A percentile compares a stretch with the other conserved stretches of the same genome.
These are phyloP conservation scores for Netelia fuscicornis DNA, from an alignment of 2,888 invertebrate species.

Conservation along the genomic window DNA sequence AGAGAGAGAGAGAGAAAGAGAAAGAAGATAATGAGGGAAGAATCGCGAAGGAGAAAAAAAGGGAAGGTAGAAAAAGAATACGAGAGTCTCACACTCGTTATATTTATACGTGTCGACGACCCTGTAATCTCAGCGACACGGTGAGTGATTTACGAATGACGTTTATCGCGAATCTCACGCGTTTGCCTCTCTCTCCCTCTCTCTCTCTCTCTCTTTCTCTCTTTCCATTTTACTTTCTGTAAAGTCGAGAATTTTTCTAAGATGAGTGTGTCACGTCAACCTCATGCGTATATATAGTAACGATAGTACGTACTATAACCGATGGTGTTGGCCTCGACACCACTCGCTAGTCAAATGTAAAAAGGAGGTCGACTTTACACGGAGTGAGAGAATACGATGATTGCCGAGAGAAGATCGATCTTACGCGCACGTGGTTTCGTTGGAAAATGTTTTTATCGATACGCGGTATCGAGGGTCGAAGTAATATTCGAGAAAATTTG, in stretches of 20 bases:
- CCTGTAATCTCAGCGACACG: slow-evolving; percentile 67
- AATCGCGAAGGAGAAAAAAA: slow-evolving; percentile 36
- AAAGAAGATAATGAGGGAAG: slow-evolving; percentile 32
- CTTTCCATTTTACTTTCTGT: slow-evolving; percentile 18
- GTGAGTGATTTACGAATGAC: slow-evolving; percentile 69
- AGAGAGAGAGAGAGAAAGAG: not conserved
- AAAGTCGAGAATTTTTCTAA: slow-evolving; percentile 53
- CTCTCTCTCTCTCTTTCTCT: slow-evolving; percentile 10
- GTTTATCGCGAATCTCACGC: slow-evolving; percentile 68
- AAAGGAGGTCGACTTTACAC: slow-evolving; percentile 53
- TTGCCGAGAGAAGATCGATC: slow-evolving; percentile 8
- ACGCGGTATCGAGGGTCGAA: too few relatives aligned
- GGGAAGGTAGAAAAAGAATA: slow-evolving; percentile 30
- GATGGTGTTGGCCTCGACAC: slow-evolving; percentile 57
- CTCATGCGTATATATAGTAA: slow-evolving; percentile 2
- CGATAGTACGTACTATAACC: slow-evolving; percentile 15
- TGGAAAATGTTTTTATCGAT: too few relatives aligned
- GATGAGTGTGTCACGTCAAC: slow-evolving; percentile 56
- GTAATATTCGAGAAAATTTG: too few relatives aligned
- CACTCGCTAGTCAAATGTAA: slow-evolving; percentile 60
- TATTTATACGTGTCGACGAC: slow-evolving; percentile 68
- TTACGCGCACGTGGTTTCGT: not conserved
- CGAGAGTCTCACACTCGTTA: slow-evolving; percentile 63
- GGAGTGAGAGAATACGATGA: slow-evolving; percentile 8
- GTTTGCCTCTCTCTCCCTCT: slow-evolving; percentile 31